These are phyloP conservation scores for Drosophila guanche DNA, from an alignment of 1,140 invertebrate genomes.

Conservation along the genomic window DNA sequence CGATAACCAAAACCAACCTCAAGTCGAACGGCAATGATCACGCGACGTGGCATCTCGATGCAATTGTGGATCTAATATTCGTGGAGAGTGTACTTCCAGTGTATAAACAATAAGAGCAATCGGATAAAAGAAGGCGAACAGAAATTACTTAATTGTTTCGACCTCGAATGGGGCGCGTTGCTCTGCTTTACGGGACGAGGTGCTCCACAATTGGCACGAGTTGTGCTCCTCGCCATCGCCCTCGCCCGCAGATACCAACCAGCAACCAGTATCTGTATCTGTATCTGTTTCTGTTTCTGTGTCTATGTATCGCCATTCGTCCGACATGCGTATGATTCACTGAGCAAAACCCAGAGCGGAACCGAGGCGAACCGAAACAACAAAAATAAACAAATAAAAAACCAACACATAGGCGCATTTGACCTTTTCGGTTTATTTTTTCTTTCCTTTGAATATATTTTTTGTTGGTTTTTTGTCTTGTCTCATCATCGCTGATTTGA, in stretches of 20 bases:
- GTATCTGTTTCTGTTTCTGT: slow-evolving; percentile 21
- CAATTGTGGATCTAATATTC: background rate
- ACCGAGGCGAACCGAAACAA: slow-evolving; percentile 13
- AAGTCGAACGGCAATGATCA: no score
- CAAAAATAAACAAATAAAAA: slow-evolving; percentile 45
- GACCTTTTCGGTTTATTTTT: slow-evolving; percentile 50
- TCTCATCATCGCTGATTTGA: no score
- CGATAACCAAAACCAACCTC: no score
- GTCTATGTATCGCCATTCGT: slow-evolving; percentile 16
- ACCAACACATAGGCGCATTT: slow-evolving; percentile 61
- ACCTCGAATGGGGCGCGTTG: slow-evolving; percentile 49
- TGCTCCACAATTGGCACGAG: no score
- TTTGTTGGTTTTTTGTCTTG: no score
- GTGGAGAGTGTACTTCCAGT: background rate
- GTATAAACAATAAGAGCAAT: slow-evolving; percentile 4
- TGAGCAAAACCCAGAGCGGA: slow-evolving; percentile 19
- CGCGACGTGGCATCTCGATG: background rate
- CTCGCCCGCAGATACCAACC: slow-evolving; percentile 13
- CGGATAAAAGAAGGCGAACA: slow-evolving; percentile 15
- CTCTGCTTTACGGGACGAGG: slow-evolving; percentile 12
- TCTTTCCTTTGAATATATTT: background rate
- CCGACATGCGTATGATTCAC: slow-evolving; percentile 38
- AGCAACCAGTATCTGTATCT: slow-evolving; percentile 16
- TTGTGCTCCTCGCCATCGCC: slow-evolving; percentile 12
- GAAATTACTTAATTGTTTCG: slow-evolving; percentile 54